Evolutionary conservation across 2,797 vertebrate species (phyloP).

Genomic region (Anguilla anguilla): DNA sequence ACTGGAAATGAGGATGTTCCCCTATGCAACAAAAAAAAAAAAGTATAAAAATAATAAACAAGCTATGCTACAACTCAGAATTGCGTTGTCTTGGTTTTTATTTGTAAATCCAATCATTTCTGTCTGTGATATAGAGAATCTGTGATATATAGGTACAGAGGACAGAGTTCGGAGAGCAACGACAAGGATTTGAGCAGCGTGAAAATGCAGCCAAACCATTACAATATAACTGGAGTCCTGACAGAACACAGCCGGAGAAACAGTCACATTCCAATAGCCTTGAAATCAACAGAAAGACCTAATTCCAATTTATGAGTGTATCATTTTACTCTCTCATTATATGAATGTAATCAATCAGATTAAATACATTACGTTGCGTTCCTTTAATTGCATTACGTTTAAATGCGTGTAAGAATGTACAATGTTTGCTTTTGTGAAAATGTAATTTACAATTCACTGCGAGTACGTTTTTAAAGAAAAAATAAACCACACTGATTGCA

Average conservation of each 20-base stretch:
- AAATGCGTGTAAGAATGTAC: not conserved
- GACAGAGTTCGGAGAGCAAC: not conserved
- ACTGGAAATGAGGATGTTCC: slow-evolving; percentile 85
- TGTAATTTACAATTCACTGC: not conserved
- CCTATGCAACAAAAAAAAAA: slow-evolving; percentile 86
- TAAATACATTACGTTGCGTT: not conserved
- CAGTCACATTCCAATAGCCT: not conserved
- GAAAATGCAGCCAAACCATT: not conserved
- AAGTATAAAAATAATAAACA: slow-evolving; percentile 82
- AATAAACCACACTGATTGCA: not conserved
- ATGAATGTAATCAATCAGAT: not conserved
- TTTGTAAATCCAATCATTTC: not conserved
- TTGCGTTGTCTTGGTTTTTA: slow-evolving; percentile 37
- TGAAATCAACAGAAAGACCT: not conserved
- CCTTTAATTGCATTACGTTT: not conserved
- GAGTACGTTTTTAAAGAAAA: not conserved
- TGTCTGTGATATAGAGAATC: not conserved
- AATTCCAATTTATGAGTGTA: not conserved
- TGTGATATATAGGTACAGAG: not conserved
- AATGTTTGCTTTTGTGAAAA: not conserved
- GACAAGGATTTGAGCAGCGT: not conserved
- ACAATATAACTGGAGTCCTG: not conserved
- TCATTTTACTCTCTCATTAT: not conserved
- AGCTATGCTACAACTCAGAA: slow-evolving; percentile 82
- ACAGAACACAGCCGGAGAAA: not conserved